A percentile compares a stretch with the other conserved stretches of the same genome.
Evolutionary conservation across 2,888 invertebrate species (phyloP).

Genomic region (Drosophila kuntzei): DNA sequence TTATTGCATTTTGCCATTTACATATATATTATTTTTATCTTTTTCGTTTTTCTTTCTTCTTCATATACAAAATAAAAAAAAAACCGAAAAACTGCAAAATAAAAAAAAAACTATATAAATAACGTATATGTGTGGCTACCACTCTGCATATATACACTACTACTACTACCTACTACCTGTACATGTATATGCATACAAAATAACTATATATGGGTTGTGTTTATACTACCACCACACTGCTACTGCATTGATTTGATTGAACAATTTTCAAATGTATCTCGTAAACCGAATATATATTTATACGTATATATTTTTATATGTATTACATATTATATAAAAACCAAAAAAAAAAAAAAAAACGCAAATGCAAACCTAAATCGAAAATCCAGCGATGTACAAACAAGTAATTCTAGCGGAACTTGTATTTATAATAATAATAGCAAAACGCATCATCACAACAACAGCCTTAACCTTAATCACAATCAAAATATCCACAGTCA

Average conservation of each 20-base stretch:
- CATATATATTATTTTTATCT: constrained; percentile 85
- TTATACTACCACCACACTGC: constrained; percentile 82
- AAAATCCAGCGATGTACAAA: constrained; percentile 85
- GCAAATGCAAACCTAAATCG: constrained; percentile 76
- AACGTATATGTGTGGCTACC: constrained; percentile 81
- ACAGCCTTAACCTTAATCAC: constrained; percentile 70
- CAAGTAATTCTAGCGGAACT: constrained; percentile 85
- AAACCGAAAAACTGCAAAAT: constrained; percentile 73
- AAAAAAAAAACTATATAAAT: constrained; percentile 73
- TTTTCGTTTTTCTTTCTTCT: constrained; percentile 86
- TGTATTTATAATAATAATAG: constrained; percentile 84
- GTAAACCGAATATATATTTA: constrained; percentile 70
- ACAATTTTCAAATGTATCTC: constrained; percentile 82
- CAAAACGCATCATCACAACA: constrained; percentile 82
- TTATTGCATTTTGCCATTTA: constrained; percentile 86
- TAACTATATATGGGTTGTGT: constrained; percentile 83
- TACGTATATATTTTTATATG: constrained; percentile 73
- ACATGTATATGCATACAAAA: constrained; percentile 83
- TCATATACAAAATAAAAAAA: constrained; percentile 79
- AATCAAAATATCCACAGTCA: constrained; percentile 57
- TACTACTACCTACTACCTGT: constrained; percentile 76
- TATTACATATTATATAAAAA: constrained; percentile 68
- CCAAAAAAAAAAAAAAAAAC: constrained; percentile 43
- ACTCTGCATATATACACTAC: constrained; percentile 81
- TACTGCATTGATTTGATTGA: constrained; percentile 84